Evolutionary conservation across 2,113 vertebrate genomes (phyloP).

Genomic region (Cnemophilus loriae): DNA sequence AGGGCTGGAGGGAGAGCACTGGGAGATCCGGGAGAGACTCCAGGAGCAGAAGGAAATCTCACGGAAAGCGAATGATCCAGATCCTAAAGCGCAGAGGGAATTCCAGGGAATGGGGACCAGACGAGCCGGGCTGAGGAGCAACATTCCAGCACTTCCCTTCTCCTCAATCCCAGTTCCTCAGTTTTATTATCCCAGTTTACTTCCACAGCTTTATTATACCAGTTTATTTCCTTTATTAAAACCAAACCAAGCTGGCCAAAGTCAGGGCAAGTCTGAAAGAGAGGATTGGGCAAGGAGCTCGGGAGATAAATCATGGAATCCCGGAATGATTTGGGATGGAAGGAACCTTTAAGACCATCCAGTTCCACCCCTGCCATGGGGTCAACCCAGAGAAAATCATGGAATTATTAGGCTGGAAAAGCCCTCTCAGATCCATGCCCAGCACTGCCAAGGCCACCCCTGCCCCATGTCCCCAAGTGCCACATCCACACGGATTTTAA

Average conservation of each 20-base stretch:
- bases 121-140: too few relatives aligned
- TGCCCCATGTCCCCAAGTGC: not conserved
- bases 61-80: too few relatives aligned
- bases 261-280: not conserved
- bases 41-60: too few relatives aligned
- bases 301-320: not conserved
- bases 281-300: accelerated
- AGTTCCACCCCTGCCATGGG: not conserved
- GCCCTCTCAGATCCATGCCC: not conserved
- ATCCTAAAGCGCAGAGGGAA: too few relatives aligned
- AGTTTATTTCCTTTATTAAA: too few relatives aligned
- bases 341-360: not conserved
- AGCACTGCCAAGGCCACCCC: not conserved
- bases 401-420: not conserved
- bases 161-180: too few relatives aligned
- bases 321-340: not conserved
- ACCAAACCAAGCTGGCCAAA: not conserved
- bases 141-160: too few relatives aligned
- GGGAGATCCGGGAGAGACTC: too few relatives aligned
- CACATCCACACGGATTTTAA: not conserved
- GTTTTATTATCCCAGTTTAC: too few relatives aligned
- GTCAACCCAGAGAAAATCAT: not conserved
- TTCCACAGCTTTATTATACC: too few relatives aligned
- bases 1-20: too few relatives aligned
- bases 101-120: too few relatives aligned